Evolutionary conservation across 2,797 vertebrate species (phyloP).

Genomic region (Argyrosomus regius): DNA sequence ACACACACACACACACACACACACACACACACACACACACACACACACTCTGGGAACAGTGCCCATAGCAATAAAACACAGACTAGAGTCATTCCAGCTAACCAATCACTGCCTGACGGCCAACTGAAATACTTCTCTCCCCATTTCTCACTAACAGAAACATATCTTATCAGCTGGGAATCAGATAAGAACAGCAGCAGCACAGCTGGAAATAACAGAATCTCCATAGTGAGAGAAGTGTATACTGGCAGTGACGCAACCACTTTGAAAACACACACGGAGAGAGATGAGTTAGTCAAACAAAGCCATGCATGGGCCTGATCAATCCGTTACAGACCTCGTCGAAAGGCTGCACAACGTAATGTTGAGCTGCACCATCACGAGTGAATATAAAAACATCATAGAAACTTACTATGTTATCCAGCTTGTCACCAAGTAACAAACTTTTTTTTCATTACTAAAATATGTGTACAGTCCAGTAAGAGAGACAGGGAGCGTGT

Average conservation of each 20-base stretch:
- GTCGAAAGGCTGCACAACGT: conserved; percentile 20
- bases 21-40: neutral
- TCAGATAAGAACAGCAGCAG: conserved; percentile 62
- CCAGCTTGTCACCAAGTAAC: neutral
- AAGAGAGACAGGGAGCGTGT: conserved; percentile 8
- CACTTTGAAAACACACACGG: conserved; percentile 22
- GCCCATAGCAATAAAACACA: conserved; percentile 68
- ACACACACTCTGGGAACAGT: conserved; percentile 50
- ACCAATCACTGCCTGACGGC: conserved; percentile 54
- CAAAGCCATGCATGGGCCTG: conserved; percentile 52
- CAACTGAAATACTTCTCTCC: conserved; percentile 56
- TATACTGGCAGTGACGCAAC: conserved; percentile 51
- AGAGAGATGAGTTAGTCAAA: conserved; percentile 27
- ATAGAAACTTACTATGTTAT: neutral
- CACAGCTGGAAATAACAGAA: conserved; percentile 67
- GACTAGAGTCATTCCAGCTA: conserved; percentile 48
- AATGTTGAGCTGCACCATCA: conserved; percentile 5
- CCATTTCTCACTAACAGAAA: conserved; percentile 31
- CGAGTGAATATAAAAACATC: conserved; percentile 2
- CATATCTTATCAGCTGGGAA: conserved; percentile 62
- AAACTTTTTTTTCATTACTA: neutral
- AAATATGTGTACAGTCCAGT: conserved; percentile 20
- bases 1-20: neutral
- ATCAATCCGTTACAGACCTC: conserved; percentile 36
- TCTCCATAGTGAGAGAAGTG: conserved; percentile 48